Evolutionary conservation across 2,888 invertebrate genomes (phyloP), one percentile per base, ranked within the genome.

Genomic region (Arctia plantaginis): DNA sequence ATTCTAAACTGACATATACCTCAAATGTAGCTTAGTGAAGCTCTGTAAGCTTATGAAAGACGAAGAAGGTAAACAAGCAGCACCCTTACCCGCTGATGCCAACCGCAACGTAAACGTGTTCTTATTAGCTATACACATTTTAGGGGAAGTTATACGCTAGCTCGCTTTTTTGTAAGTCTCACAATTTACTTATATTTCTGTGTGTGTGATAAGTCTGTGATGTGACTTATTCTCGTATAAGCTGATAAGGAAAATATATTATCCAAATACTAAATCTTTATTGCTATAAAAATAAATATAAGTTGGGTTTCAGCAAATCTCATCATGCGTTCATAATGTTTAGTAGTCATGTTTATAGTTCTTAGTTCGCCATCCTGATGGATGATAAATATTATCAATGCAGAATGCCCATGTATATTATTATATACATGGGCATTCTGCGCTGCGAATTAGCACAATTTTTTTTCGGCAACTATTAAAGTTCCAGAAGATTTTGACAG

Each of bases 1-100:
- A 82, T 82, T 78, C 82, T 83, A 74, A 77, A 79, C 76, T 74
- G 76, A 75, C 75, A 78, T 55, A 73, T 55, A 73, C 78, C 78
- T 76, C 78, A 83, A 75, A 83, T 69, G 75, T 74, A 77, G 71
- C 72, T 15, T 15, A 59, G 59, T 62, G 30, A 30, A 30, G 30
- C 30, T 30, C 18, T 12, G 18, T n/a, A 55, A 62, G 27, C 27
- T 27, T 71, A 80, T 77, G 62, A 62, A 62, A 62, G 62, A 62
- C 30, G 51, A n/a, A n/a, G 51, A 12, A 62, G 30, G 30, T 62
- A 30, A 62, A 30, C 30, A 62, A 15, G 30, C 59, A 62, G 27
- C 15, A 18, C 62, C 30, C 30, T 30, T 62, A 62, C 18, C 30
- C 30, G 59, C 27, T 59, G 27, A 15, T 59, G 59, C 27, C 27